These are phyloP conservation scores for Hydraecia micacea DNA, from an alignment of 2,888 invertebrate species.

Conservation along the genomic window DNA sequence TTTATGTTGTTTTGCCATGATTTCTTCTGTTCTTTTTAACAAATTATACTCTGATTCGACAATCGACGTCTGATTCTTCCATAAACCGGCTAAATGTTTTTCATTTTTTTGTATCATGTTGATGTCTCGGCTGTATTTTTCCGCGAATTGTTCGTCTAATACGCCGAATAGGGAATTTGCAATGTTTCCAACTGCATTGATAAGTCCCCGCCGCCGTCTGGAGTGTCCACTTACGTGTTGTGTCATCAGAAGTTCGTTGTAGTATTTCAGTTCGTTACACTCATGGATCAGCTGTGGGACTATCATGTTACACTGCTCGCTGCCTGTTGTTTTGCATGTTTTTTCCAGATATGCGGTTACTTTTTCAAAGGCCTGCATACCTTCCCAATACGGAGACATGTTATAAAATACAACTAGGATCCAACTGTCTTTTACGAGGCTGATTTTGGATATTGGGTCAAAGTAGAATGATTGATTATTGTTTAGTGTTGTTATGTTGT, in stretches of 20 bases:
- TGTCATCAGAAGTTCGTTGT: conserved; percentile 8
- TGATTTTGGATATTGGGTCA: conserved; percentile 6
- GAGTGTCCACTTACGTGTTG: not conserved
- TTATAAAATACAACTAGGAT: conserved; percentile 19
- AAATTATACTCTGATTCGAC: too few relatives aligned
- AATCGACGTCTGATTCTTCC: too few relatives aligned
- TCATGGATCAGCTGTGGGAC: conserved; percentile 5
- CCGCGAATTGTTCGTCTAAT: not conserved
- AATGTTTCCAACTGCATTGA: not conserved
- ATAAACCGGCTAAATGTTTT: too few relatives aligned
- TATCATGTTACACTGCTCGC: conserved; percentile 8
- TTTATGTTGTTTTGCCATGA: not conserved
- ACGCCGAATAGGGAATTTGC: conserved; percentile 4
- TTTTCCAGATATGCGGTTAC: conserved; percentile 3
- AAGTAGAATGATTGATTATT: conserved; percentile 18
- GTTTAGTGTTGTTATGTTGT: not conserved
- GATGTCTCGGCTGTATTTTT: not conserved
- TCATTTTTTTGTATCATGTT: too few relatives aligned
- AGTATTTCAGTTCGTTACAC: conserved; percentile 1
- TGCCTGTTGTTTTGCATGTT: not conserved
- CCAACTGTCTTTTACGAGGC: conserved; percentile 23
- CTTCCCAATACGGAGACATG: conserved; percentile 30
- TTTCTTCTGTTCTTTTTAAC: not conserved
- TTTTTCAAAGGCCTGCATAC: conserved; percentile 12
- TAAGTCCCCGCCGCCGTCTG: conserved; percentile 14